A percentile compares a stretch with the other conserved stretches of the same genome.
These are phyloP conservation scores for Sinosuthora webbiana DNA, from an alignment of 2,113 vertebrate genomes.

Conservation along the genomic window DNA sequence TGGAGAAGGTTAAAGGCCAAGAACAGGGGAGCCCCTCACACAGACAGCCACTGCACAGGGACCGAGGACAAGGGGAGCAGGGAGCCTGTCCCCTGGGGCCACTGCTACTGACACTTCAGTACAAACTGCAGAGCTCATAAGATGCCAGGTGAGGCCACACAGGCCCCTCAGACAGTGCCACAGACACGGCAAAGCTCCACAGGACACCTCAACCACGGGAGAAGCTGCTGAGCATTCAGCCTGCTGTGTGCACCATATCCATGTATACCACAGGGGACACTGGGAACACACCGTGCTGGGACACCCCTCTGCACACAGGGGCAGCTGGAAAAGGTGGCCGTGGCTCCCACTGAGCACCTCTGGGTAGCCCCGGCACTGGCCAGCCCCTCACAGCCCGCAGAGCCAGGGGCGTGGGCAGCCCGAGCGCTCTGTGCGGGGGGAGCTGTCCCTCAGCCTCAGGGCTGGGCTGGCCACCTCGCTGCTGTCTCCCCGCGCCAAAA, in stretches of 20 bases:
- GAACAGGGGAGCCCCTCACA: slow-evolving; percentile 25
- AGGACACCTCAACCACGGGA: neutral
- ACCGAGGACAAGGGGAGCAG: neutral
- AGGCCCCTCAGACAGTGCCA: neutral
- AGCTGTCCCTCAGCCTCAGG: neutral
- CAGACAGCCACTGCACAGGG: slow-evolving; percentile 45
- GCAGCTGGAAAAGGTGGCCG: neutral
- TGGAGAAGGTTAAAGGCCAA: slow-evolving; percentile 69
- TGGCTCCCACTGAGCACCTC: neutral
- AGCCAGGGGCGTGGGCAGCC: neutral
- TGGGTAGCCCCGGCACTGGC: neutral
- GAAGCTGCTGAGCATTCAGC: neutral
- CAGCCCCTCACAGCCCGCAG: neutral
- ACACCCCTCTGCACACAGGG: neutral
- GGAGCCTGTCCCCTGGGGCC: neutral
- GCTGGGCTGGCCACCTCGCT: neutral
- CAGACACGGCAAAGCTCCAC: slow-evolving; percentile 3
- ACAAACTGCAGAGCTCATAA: neutral
- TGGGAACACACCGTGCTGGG: neutral
- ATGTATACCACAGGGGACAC: neutral
- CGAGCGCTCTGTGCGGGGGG: fast-evolving
- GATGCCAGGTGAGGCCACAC: neutral
- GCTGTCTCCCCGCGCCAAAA: fast-evolving
- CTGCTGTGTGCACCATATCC: neutral
- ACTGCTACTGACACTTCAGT: neutral